Conservation (phyloP, 2,113 vertebrate genomes). For the Clupea harengus region DNA sequence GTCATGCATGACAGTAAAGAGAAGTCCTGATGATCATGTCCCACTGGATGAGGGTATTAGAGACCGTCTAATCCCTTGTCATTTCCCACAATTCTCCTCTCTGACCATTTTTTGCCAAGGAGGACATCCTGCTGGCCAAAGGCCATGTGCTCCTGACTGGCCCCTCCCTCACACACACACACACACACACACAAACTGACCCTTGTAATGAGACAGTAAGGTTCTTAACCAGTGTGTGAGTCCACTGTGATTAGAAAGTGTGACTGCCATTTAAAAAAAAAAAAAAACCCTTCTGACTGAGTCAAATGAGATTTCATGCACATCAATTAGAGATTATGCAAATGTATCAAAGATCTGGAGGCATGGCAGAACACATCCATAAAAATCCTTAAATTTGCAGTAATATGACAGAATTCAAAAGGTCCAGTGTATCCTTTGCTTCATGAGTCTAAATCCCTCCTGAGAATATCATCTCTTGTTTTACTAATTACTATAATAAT, state of each 20-base stretch:
- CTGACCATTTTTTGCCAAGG: neutral
- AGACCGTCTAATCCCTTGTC: conserved; percentile 38
- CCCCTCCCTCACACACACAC: conserved; percentile 7
- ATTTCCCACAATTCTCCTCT: conserved; percentile 26
- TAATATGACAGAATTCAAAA: neutral
- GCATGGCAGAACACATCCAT: neutral
- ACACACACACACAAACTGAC: conserved; percentile 14
- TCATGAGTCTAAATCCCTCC: neutral
- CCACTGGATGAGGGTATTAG: conserved; percentile 41
- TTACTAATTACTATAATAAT: neutral
- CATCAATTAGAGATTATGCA: conserved; percentile 5
- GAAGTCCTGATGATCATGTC: conserved; percentile 32
- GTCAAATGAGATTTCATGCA: neutral
- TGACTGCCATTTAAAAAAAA: neutral
- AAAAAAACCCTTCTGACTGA: neutral
- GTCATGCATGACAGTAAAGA: conserved; percentile 23
- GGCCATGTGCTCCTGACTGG: neutral
- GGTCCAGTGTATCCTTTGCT: neutral
- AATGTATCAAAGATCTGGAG: neutral
- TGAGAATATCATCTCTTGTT: neutral
- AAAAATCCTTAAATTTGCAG: neutral
- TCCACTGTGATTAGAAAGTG: neutral
- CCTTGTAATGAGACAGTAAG: conserved; percentile 4
- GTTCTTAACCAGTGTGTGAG: neutral
- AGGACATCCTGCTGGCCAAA: conserved; percentile 18